Percentiles rank a stretch among this genome's conserved stretches.
These are phyloP conservation scores for Danio jaintianensis DNA, from an alignment of 2,797 vertebrate species.

Conservation along the genomic window DNA sequence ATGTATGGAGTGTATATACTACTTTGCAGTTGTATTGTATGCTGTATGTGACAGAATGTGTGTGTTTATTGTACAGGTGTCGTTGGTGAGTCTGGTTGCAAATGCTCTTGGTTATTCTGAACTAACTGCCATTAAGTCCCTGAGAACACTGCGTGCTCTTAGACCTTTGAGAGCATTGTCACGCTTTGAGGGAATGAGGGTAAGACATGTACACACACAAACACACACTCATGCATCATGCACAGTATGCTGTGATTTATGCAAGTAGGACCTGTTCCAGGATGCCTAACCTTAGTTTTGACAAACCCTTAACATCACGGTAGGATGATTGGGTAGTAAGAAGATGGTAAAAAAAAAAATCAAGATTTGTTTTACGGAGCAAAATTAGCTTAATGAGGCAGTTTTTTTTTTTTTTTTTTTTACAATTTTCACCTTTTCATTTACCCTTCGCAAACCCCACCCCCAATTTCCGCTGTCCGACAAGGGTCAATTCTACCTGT, in stretches of 20 bases:
- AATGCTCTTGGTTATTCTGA: slow-evolving; percentile 97
- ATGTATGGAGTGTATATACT: slow-evolving; percentile 72
- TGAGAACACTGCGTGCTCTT: slow-evolving; percentile 94
- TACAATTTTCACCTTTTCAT: too few relatives aligned
- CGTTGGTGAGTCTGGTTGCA: slow-evolving; percentile 94
- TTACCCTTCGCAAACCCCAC: too few relatives aligned
- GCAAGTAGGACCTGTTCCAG: slow-evolving; percentile 17
- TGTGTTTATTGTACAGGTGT: slow-evolving; percentile 84
- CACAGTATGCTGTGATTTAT: not conserved
- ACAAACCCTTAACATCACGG: not conserved
- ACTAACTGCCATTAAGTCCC: slow-evolving; percentile 94
- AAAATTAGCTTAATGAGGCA: too few relatives aligned
- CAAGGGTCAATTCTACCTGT: too few relatives aligned
- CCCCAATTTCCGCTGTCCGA: too few relatives aligned
- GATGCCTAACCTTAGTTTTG: not conserved
- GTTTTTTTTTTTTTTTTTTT: too few relatives aligned
- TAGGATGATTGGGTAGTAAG: not conserved
- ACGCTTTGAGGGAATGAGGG: slow-evolving; percentile 99
- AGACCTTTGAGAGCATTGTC: slow-evolving; percentile 95
- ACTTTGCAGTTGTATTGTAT: not conserved
- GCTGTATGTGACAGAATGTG: slow-evolving; percentile 9
- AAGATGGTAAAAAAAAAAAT: too few relatives aligned
- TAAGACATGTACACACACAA: slow-evolving; percentile 69
- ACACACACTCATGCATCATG: slow-evolving; percentile 4
- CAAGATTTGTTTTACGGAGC: too few relatives aligned